A percentile compares a stretch with the other conserved stretches of the same genome.
Evolutionary conservation across 2,797 vertebrate genomes (phyloP).

Genomic region (Melanotaenia boesemani): DNA sequence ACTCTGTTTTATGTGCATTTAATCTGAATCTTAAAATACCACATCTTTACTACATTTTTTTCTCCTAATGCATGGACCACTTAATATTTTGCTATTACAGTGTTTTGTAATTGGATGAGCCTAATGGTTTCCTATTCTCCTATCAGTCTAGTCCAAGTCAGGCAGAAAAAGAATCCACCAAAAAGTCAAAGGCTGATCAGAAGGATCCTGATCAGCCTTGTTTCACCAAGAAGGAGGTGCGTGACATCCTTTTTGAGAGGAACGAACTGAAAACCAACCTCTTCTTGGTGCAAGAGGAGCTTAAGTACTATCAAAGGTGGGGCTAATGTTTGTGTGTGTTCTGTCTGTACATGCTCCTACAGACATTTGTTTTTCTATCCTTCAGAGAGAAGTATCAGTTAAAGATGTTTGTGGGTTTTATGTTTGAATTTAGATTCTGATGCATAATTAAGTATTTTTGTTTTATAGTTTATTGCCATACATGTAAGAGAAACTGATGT

Average conservation of each 20-base stretch:
- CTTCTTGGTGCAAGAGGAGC: conserved; percentile 95
- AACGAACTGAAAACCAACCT: conserved; percentile 97
- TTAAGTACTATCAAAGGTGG: conserved; percentile 95
- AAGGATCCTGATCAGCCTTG: conserved; percentile 82
- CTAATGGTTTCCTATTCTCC: conserved; percentile 14
- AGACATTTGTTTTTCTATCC: too few relatives aligned
- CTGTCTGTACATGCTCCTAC: too few relatives aligned
- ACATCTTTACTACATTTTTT: not conserved
- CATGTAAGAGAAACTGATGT: not conserved
- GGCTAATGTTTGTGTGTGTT: conserved; percentile 17
- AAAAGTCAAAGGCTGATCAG: conserved; percentile 67
- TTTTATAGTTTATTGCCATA: not conserved
- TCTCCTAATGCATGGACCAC: not conserved
- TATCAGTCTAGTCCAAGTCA: conserved; percentile 62
- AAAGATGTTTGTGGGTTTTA: not conserved
- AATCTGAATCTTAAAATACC: not conserved
- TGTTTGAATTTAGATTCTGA: not conserved
- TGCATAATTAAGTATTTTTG: not conserved
- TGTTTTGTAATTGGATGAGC: not conserved
- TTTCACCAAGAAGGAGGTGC: conserved; percentile 92
- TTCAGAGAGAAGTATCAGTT: not conserved
- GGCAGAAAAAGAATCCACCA: conserved; percentile 39
- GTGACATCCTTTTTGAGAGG: conserved; percentile 93
- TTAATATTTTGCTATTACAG: not conserved
- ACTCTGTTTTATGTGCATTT: not conserved